Conservation (phyloP, 1,140 invertebrate species). For the Lithobius niger region DNA sequence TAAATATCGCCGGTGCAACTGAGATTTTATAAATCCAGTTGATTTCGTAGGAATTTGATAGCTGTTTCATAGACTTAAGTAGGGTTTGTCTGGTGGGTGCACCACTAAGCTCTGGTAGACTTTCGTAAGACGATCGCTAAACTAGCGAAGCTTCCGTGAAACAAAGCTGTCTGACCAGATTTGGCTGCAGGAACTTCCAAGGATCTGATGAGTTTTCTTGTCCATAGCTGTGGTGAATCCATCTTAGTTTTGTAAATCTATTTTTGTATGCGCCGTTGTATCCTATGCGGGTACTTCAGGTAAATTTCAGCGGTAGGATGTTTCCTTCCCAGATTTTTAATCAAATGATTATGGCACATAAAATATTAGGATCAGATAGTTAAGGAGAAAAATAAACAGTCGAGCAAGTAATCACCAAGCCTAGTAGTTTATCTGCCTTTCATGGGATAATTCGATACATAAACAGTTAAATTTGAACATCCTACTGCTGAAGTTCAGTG, state of each 20-base stretch:
- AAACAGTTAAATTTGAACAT: no score
- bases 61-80: slow-evolving; percentile 1
- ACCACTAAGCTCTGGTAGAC: no score
- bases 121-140: no score
- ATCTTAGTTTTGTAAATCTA: slow-evolving; percentile 24
- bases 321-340: neutral
- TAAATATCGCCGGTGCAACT: slow-evolving; percentile 4
- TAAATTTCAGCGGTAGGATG: neutral
- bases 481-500: no score
- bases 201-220: neutral
- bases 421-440: no score
- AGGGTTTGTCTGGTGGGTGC: neutral
- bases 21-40: slow-evolving; percentile 6
- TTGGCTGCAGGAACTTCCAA: neutral
- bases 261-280: slow-evolving; percentile 20
- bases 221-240: slow-evolving; percentile 4
- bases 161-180: neutral
- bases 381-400: no score
- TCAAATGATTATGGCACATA: no score
- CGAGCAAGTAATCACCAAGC: no score
- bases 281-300: neutral
- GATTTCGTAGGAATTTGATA: slow-evolving; percentile 5
- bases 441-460: no score
- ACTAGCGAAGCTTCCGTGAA: neutral
- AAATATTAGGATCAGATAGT: no score